Conservation (phyloP, 2,797 vertebrate species). For the Artibeus jamaicensis region DNA sequence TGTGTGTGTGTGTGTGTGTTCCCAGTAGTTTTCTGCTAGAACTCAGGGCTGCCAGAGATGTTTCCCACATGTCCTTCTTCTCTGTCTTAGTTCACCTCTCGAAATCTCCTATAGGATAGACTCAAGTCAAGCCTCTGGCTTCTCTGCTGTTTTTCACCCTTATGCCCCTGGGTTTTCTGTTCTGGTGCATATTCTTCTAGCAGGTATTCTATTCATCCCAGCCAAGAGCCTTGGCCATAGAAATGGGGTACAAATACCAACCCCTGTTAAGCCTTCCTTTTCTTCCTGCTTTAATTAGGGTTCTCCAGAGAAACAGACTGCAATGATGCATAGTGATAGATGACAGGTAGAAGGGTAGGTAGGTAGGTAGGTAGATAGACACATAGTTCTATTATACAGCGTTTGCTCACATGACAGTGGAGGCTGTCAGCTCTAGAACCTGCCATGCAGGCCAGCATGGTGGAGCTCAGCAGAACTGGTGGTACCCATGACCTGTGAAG, state of each 20-base stretch:
- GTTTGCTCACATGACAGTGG: too few species aligned
- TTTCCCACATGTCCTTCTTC: neutral
- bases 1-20: neutral
- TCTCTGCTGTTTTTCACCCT: too few species aligned
- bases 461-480: neutral
- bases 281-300: neutral
- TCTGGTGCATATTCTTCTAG: too few species aligned
- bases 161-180: neutral
- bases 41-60: neutral
- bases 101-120: neutral
- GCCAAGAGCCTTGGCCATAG: neutral
- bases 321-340: neutral
- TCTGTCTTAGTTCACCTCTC: neutral
- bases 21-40: neutral
- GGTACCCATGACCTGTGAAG: neutral
- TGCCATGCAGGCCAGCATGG: neutral
- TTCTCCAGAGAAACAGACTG: neutral
- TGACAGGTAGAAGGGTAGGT: too few species aligned
- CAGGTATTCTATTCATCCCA: neutral
- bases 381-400: too few species aligned
- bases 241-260: neutral
- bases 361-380: too few species aligned
- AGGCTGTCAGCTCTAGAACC: neutral
- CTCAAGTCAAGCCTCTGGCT: neutral
- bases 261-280: neutral